Conservation (phyloP, 2,113 vertebrate species). For the Myodes glareolus region DNA sequence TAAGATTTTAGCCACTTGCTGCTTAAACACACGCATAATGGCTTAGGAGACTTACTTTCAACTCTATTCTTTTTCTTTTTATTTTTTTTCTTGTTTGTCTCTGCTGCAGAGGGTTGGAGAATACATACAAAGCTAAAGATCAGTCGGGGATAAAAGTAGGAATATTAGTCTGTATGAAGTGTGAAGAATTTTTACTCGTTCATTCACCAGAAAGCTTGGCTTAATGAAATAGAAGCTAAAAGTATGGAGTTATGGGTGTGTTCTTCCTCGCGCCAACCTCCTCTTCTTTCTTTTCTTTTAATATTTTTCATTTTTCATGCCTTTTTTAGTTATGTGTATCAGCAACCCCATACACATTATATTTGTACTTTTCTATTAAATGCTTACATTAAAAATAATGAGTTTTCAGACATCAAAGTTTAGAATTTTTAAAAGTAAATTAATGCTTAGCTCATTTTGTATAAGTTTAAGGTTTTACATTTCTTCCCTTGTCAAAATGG, state of each 20-base stretch:
- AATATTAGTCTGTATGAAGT: neutral
- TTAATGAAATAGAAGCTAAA: neutral
- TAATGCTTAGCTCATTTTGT: neutral
- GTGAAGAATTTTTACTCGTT: neutral
- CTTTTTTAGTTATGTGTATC: neutral
- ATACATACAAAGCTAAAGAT: neutral
- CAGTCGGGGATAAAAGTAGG: neutral
- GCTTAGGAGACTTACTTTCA: neutral
- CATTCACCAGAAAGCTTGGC: neutral
- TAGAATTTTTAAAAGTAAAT: slow-evolving; percentile 13
- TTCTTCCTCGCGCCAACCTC: neutral
- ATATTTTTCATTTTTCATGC: neutral
- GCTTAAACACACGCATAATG: neutral
- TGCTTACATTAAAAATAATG: neutral
- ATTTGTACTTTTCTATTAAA: neutral
- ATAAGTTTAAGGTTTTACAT: neutral
- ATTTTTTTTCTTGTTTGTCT: neutral
- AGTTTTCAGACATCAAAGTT: neutral
- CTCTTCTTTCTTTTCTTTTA: neutral
- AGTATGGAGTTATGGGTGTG: neutral
- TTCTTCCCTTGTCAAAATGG: slow-evolving; percentile 21
- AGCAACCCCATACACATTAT: neutral
- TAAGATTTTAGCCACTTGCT: neutral
- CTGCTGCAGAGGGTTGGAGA: neutral
- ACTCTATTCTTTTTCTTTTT: too few species aligned